A percentile compares a stretch with the other conserved stretches of the same genome.
Conservation (phyloP, 2,797 vertebrate genomes). For the Hylomyscus alleni region DNA sequence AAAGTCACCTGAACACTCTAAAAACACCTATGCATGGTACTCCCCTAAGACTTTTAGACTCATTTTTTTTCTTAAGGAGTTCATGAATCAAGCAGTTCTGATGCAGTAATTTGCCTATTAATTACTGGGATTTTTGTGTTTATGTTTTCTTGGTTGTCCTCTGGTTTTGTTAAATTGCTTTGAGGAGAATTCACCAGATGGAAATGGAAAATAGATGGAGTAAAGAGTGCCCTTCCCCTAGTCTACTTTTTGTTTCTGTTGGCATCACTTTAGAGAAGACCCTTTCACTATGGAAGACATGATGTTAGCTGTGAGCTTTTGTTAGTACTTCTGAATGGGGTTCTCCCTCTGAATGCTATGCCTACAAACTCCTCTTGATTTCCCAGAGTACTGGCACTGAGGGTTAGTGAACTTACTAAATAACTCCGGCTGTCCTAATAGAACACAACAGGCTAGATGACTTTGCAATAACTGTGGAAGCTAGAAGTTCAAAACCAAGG, state of each 20-base stretch:
- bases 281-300: background rate
- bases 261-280: background rate
- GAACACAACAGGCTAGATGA: background rate
- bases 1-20: background rate
- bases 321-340: background rate
- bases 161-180: background rate
- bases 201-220: background rate
- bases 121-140: background rate
- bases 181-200: background rate
- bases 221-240: background rate
- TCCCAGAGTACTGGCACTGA: background rate
- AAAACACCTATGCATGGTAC: background rate
- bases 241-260: background rate
- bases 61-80: background rate
- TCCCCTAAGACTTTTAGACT: background rate
- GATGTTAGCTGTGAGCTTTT: background rate
- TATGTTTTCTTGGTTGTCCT: background rate
- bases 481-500: background rate
- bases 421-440: background rate
- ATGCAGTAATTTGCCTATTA: background rate
- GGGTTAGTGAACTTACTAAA: background rate
- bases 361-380: background rate
- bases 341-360: background rate
- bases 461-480: background rate
- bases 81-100: background rate